Base-by-base conservation (phyloP, 2,888 invertebrate genomes). In the Bruchidius siliquastri region DNA sequence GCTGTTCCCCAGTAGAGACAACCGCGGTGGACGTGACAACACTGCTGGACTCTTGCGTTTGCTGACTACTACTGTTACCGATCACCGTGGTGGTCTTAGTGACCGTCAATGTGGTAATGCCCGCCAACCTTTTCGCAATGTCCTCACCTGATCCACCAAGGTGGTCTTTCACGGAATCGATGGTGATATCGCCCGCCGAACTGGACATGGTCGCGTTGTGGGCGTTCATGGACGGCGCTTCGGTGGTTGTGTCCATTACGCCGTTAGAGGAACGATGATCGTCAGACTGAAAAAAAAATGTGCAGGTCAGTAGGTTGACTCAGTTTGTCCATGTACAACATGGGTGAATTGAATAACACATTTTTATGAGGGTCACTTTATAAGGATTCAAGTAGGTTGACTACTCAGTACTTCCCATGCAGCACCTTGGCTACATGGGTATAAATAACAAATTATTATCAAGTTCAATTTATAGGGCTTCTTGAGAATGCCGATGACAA, bases 111-210 rank as follows among this genome's bases (percentile, higher is more conserved):
- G 90, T 90, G 81, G 91, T 91, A 75, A 91, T 89, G 75, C 90
- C 89, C 73, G 85, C 77, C 76, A 85, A 78, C 72, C 85, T 84
- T 76, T 83, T 83, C 72, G 83, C 83, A 68, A 86, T 78, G 76
- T 86, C 86, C 79, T 86, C 86, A 77, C 85, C 84, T 74, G 85
- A 84, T 76, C 84, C 85, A 75, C 84, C 85, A 75, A 94, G 89
- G 88, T 97, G 96, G 87, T 96, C 96, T 79, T 95, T 92, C 71
- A 97, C 96, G 32, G 96, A 97, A 89, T 98, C 97, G 78, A 97
- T 94, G 2, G 97, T 97, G 84, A 97, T 96, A 87, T 97, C 97
- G 20, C 93, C 96, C 76, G 92, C 89, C 68, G 91, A 92, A 81
- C 90, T 92, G 73, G 87, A 88, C 71, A 88, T 89, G 2, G 89